phyloP scores from a whole-genome alignment of 2,888 invertebrate genomes.

The Arge pagana region DNA sequence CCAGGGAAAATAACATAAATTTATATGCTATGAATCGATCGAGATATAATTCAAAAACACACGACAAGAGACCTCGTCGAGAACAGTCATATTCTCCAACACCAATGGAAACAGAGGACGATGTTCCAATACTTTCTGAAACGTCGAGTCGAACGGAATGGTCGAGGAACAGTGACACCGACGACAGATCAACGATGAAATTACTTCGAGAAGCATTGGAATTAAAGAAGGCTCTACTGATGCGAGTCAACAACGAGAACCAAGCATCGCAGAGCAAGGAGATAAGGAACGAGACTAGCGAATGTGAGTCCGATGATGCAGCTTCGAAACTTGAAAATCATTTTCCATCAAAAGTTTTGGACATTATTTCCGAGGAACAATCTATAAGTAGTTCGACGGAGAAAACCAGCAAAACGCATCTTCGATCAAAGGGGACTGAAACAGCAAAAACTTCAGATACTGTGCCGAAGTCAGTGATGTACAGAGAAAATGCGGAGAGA shows the following conservation, averaged over 20 bases:
- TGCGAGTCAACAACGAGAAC: slow-evolving; percentile 32
- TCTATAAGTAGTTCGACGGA: slow-evolving; percentile 39
- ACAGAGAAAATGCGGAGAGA: neutral
- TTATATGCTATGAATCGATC: neutral
- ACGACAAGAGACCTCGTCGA: neutral
- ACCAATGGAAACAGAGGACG: slow-evolving; percentile 32
- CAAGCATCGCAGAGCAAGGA: neutral
- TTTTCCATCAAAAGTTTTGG: slow-evolving; percentile 38
- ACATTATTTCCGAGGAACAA: slow-evolving; percentile 47
- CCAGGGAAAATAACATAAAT: slow-evolving; percentile 6
- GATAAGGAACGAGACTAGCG: slow-evolving; percentile 16
- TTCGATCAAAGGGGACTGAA: neutral
- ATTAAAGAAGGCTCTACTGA: slow-evolving; percentile 37
- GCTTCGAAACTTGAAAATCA: slow-evolving; percentile 24
- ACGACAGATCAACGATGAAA: slow-evolving; percentile 36
- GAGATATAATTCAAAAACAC: neutral
- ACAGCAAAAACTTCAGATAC: neutral
- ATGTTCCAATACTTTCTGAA: slow-evolving; percentile 15
- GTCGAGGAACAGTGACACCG: slow-evolving; percentile 36
- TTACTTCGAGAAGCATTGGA: slow-evolving; percentile 40
- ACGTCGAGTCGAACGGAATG: slow-evolving; percentile 33
- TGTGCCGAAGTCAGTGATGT: neutral
- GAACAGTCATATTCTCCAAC: neutral
- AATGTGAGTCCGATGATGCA: slow-evolving; percentile 21
- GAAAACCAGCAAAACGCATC: slow-evolving; percentile 22